Conservation (phyloP, 2,888 invertebrate species). For the Hartigia nigra region DNA sequence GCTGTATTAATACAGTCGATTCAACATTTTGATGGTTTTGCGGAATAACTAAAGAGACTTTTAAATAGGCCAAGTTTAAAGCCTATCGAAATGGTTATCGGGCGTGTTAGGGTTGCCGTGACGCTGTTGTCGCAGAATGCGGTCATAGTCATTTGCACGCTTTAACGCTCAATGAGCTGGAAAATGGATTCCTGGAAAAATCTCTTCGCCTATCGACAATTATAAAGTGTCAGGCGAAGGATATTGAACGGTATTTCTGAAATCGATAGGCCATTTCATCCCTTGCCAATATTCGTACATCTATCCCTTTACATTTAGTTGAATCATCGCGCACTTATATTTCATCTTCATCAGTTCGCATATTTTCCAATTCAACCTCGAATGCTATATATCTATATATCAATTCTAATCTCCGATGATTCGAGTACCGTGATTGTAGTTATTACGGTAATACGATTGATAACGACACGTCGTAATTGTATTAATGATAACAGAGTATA, state of each 20-base stretch:
- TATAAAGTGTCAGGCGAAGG: not conserved
- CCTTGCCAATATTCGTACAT: too few species aligned
- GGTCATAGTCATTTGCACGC: not conserved
- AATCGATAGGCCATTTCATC: not conserved
- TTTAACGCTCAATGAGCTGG: slow-evolving; percentile 1
- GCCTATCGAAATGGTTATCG: not conserved
- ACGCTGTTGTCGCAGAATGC: not conserved
- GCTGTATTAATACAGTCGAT: not conserved
- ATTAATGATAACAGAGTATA: not conserved
- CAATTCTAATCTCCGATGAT: not conserved
- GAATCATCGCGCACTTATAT: not conserved
- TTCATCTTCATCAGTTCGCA: not conserved
- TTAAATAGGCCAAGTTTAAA: not conserved
- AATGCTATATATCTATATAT: not conserved
- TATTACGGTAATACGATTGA: not conserved
- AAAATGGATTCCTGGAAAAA: not conserved
- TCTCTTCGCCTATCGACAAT: not conserved
- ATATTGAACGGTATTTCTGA: not conserved
- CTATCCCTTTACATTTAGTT: not conserved
- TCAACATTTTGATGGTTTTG: not conserved
- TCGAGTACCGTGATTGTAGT: not conserved
- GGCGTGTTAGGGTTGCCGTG: not conserved
- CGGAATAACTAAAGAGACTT: not conserved
- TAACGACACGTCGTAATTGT: not conserved
- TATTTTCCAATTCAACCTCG: not conserved